A percentile compares a stretch with the other conserved stretches of the same genome.
Evolutionary conservation across 2,797 vertebrate species (phyloP).

Genomic region (Taeniopygia guttata): DNA sequence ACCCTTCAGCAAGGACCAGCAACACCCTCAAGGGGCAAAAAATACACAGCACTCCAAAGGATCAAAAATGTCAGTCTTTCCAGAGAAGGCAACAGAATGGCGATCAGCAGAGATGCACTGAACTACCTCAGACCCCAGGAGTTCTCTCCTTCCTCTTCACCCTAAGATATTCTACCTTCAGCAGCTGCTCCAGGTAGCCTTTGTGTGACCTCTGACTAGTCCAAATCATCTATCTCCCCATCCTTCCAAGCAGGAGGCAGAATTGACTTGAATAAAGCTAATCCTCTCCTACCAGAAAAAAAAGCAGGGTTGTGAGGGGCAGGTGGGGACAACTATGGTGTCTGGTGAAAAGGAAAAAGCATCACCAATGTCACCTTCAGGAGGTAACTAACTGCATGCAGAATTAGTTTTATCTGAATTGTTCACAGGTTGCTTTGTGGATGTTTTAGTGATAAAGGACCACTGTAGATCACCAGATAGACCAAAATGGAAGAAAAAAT

Average conservation of each 20-base stretch:
- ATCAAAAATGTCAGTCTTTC: background rate
- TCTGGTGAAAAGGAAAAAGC: background rate
- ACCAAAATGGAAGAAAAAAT: background rate
- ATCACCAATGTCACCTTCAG: accelerated
- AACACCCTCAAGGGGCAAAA: background rate
- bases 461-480: background rate
- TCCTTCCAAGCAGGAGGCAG: background rate
- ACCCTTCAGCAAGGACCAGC: background rate
- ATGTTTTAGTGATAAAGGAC: background rate
- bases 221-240: background rate
- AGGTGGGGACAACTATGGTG: accelerated
- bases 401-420: background rate
- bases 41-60: background rate
- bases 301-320: background rate
- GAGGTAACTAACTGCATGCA: background rate
- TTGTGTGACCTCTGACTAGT: background rate
- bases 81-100: background rate
- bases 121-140: background rate
- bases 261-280: background rate
- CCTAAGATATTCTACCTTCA: background rate
- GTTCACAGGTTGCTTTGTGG: background rate
- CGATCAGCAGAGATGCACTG: background rate
- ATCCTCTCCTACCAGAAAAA: background rate
- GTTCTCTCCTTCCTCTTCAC: background rate
- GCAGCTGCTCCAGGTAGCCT: background rate